Base-by-base conservation (phyloP, 1,140 invertebrate species). In the Monomorium pharaonis region DNA sequence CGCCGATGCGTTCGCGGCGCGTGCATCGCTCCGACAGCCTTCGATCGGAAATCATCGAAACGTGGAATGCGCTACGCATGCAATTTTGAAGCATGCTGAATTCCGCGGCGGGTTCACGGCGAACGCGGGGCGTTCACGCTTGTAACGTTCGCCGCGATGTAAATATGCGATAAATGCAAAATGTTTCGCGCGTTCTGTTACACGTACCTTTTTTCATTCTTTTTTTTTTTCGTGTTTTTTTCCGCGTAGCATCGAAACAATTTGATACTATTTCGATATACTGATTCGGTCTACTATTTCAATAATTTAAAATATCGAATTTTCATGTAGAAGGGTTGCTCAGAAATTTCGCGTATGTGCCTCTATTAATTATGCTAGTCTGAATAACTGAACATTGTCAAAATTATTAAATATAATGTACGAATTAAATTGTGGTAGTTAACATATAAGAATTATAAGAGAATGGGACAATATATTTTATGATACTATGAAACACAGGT, bases 141-240 rank as follows among this genome's bases (percentile, higher is more conserved):
- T 21, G 44, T 54, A 42, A 24, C 24, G 27, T 30, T 56, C 18
- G 21, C 49, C 18, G 18, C 49, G 37, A 74, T 74, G 24, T 62
- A 3, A 58, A 44, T 74, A 74, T 83, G 78, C 78, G 51, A 83
- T 83, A 58, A 60, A 83, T 60, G 78, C 54, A 72, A 74, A 83
- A 83, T 72, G 37, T 60, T 56, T 47, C 78, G 51, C 42, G 67
- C 54, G 69, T 83, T 58, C 42, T 16, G 42, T 83, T 44, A 49
- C 65, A 27, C 51, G 44, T 83, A 24, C 54, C 89, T 90, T 12
- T 60, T 58, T 21, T 30, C 0, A 10, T 44, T 60, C 30, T 42
- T 21, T 58, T 7, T 75, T 58, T 74, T 12, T 30, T 6, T 27
- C 24, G 56, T 24, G 12, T 60, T 60, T 33, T 78, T 56, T 56